Conservation (phyloP, 2,888 invertebrate species). For the Strigamia transsilvanica region DNA sequence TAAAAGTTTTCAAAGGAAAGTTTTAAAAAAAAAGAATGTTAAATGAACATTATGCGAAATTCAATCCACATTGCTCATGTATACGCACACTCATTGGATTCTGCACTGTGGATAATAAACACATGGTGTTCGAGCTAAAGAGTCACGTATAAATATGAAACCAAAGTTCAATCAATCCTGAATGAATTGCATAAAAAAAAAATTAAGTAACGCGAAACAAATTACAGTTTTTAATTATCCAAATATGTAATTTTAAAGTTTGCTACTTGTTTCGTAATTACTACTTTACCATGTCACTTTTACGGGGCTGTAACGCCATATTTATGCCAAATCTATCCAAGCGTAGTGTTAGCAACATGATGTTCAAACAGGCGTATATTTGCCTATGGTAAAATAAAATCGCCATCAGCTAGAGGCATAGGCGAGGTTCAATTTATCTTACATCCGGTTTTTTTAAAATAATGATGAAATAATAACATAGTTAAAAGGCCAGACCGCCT, state of each 20-base stretch:
- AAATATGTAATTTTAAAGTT: not conserved
- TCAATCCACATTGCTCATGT: slow-evolving; percentile 10
- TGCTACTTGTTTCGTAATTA: slow-evolving; percentile 15
- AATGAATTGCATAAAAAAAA: not conserved
- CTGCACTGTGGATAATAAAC: slow-evolving; percentile 21
- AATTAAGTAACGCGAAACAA: not conserved
- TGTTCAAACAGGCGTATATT: slow-evolving; percentile 1
- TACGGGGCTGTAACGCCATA: not conserved
- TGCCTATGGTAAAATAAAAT: not conserved
- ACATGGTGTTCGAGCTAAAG: not conserved
- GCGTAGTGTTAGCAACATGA: slow-evolving; percentile 9
- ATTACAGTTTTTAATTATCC: not conserved
- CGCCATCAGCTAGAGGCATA: not conserved
- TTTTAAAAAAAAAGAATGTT: not conserved
- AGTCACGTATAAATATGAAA: slow-evolving; percentile 4
- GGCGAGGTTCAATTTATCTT: slow-evolving; percentile 2
- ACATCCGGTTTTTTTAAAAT: slow-evolving; percentile 17
- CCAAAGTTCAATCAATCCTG: slow-evolving; percentile 6
- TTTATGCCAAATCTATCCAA: slow-evolving; percentile 1
- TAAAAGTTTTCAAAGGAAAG: not conserved
- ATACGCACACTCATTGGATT: not conserved
- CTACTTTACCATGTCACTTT: not conserved
- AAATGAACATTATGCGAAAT: slow-evolving; percentile 18
- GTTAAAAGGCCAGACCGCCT: not conserved
- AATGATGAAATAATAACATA: slow-evolving; percentile 18